phyloP scores from a whole-genome alignment of 30 jellyfish, hydroid and myxozoan species.

The Morbakka virulenta region DNA sequence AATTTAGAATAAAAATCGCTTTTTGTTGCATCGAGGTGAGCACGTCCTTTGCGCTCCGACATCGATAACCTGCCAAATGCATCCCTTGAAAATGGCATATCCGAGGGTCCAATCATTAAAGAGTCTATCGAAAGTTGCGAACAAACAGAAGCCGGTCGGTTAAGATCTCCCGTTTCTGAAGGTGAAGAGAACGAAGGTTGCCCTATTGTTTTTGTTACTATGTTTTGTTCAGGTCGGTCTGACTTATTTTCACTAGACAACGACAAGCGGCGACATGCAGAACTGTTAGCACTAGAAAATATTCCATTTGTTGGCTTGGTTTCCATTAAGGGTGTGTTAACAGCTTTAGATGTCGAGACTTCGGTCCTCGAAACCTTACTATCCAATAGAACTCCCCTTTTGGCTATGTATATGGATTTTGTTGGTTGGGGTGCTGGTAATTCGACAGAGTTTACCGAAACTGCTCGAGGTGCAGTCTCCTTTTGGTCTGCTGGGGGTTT shows the following conservation, averaged over 20 bases:
- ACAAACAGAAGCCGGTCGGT: constrained; percentile 70
- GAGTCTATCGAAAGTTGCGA: constrained; percentile 91
- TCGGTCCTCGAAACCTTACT: background rate
- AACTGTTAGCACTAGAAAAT: background rate
- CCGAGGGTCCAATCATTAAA: constrained; percentile 77
- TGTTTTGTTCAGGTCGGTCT: background rate
- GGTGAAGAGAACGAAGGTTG: background rate
- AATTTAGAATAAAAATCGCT: constrained; percentile 73
- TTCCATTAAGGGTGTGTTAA: background rate
- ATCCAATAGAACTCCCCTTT: background rate
- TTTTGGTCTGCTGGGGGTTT: background rate
- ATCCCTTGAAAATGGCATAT: constrained; percentile 92
- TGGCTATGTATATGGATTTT: constrained; percentile 35
- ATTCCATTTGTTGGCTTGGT: background rate
- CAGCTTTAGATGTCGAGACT: background rate
- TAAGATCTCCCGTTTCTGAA: background rate
- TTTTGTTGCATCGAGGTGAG: constrained; percentile 96
- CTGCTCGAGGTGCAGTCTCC: constrained; percentile 36
- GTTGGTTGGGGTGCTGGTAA: constrained; percentile 62
- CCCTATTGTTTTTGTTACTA: background rate
- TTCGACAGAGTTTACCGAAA: constrained; percentile 73
- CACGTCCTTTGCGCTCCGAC: constrained; percentile 97
- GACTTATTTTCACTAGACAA: background rate
- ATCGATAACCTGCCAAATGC: constrained; percentile 94
- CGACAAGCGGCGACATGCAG: background rate